Percentiles rank a stretch among this genome's conserved stretches.
phyloP scores from a whole-genome alignment of 2,797 vertebrate genomes.

The Liparis tanakae region DNA sequence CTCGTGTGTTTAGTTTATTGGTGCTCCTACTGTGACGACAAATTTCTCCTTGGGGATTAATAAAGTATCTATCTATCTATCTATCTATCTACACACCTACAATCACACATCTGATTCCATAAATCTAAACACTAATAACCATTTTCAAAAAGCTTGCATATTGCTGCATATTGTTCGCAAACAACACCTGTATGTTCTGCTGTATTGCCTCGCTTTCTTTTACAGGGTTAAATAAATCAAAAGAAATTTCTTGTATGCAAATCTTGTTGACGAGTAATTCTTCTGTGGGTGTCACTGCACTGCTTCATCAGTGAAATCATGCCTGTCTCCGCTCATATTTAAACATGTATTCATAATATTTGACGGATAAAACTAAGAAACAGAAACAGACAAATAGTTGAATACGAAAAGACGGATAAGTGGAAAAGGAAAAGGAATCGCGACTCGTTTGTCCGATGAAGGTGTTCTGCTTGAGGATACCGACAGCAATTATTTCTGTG shows the following conservation, averaged over 20 bases:
- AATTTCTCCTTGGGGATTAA: no score
- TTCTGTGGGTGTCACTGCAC: background rate
- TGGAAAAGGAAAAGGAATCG: background rate
- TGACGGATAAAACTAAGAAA: background rate
- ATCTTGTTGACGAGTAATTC: background rate
- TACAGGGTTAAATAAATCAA: background rate
- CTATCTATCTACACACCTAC: background rate
- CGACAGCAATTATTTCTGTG: conserved; percentile 5
- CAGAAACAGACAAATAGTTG: background rate
- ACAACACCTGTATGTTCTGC: background rate
- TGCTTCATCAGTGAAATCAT: background rate
- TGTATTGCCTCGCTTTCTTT: conserved; percentile 1
- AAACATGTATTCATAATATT: background rate
- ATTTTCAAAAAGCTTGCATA: background rate
- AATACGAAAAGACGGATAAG: background rate
- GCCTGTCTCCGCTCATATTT: background rate
- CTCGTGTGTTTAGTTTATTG: no score
- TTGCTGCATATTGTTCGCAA: background rate
- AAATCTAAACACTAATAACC: conserved; percentile 5
- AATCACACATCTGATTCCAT: background rate
- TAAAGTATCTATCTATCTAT: no score
- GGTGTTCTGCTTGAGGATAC: background rate
- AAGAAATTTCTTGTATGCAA: background rate
- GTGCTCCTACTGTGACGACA: no score
- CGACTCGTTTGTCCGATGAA: background rate